Evolutionary conservation across 92 coral and sea anemone genomes (phyloP), one percentile per base, ranked within the genome.

Genomic region (Virgularia gustaviana): DNA sequence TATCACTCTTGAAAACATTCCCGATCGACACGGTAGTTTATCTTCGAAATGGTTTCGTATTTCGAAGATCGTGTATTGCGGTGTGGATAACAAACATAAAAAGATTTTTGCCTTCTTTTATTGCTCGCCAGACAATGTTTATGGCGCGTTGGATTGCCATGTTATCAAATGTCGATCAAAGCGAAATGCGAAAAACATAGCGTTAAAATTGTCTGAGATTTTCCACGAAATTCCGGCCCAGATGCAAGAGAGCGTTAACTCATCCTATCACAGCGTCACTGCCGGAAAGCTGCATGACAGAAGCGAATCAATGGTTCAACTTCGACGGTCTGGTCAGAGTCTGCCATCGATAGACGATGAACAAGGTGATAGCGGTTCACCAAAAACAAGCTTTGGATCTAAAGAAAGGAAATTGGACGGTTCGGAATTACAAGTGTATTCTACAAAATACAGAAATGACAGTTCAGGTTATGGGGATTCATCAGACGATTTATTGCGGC

Each of bases 1-100:
- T 45, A 58, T 88, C 36, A 66, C 56, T 15, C 82, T 78, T 37
- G 79, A 56, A 32, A 73, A 71, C 3, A 72, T 78, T 52, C 36
- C 13, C 1, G 82, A 70, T 55, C 29, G 34, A 32, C 49, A 11
- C 12, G 82, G 67, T 35, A 44, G 44, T 19, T n/a, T n/a, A n/a
- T 34, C 82, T 36, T 30, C 41, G 27, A 68, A 51, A 12, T 73
- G 42, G 32, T 90, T 85, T 47, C 73, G 73, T 5, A 76, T 87
- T 49, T 74, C 57, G 37, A 78, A 85, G 36, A 88, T 90, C 70
- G 78, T 83, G 30, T 88, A 81, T 60, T 87, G 97, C 43, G 97
- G 97, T 4, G 97, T 90, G 27, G 95, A 90, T 49, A 56, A 83
- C 36, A 81, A 71, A 66, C 72, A 84, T 53, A 72, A 70, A 36